A percentile compares a stretch with the other conserved stretches of the same genome.
Evolutionary conservation across 2,888 invertebrate genomes (phyloP).

Genomic region (Stenodema calcarata): DNA sequence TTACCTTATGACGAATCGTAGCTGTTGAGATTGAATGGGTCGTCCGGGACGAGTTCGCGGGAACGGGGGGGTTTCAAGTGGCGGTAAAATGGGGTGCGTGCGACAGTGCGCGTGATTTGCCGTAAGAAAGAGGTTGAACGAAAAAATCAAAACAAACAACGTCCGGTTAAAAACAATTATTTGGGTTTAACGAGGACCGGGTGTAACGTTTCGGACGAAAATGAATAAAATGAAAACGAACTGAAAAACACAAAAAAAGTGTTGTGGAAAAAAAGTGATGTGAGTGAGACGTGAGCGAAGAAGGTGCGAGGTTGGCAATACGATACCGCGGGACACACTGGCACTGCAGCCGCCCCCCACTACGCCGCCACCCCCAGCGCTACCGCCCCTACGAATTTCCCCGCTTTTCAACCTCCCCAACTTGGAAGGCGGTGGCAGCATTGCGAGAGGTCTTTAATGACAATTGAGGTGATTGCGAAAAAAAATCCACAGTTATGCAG

Average conservation of each 20-base stretch:
- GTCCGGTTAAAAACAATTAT: background rate
- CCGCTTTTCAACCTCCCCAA: background rate
- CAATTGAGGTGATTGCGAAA: no score
- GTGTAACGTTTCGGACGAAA: no score
- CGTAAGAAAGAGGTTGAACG: background rate
- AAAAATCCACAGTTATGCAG: no score
- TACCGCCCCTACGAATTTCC: background rate
- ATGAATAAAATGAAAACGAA: background rate
- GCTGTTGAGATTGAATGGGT: background rate
- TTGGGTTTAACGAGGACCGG: background rate
- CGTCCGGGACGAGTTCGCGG: background rate
- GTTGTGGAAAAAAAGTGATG: background rate
- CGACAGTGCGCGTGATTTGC: background rate
- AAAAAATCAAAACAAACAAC: background rate
- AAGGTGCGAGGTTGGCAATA: slow-evolving; percentile 26
- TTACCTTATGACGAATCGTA: background rate
- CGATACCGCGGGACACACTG: slow-evolving; percentile 33
- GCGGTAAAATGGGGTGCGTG: background rate
- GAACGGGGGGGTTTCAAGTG: background rate
- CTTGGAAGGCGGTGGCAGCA: background rate
- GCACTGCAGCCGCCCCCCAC: background rate
- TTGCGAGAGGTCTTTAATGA: no score
- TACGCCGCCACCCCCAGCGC: background rate
- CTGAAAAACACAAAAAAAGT: background rate
- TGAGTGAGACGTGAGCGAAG: slow-evolving; percentile 4